phyloP scores from a whole-genome alignment of 2,113 vertebrate genomes.

The Junco hyemalis region DNA sequence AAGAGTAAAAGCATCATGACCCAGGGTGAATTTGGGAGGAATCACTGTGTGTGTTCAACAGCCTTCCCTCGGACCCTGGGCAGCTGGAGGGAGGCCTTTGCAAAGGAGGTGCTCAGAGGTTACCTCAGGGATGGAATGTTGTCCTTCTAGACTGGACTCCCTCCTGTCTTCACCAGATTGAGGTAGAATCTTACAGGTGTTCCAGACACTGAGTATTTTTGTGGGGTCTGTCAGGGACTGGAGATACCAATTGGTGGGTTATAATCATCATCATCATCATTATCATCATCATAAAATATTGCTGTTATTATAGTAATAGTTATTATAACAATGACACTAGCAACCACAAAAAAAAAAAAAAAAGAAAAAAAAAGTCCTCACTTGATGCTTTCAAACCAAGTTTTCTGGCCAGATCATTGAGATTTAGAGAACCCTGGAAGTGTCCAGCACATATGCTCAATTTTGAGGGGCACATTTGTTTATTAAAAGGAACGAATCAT shows the following conservation, averaged over 20 bases:
- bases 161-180: neutral
- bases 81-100: neutral
- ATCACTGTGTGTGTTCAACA: accelerated
- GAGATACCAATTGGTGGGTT: slow-evolving; percentile 42
- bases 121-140: neutral
- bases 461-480: neutral
- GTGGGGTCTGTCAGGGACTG: neutral
- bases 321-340: neutral
- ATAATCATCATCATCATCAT: neutral
- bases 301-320: neutral
- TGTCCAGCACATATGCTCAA: neutral
- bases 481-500: neutral
- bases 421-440: neutral
- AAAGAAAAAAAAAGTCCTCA: neutral
- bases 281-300: neutral
- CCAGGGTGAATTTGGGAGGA: neutral
- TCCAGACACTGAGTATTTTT: neutral
- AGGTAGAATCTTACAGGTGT: neutral
- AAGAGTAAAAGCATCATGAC: neutral
- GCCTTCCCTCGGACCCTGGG: neutral
- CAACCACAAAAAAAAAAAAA: neutral
- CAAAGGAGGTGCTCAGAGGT: neutral
- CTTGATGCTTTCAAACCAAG: neutral
- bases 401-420: neutral
- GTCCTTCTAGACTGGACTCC: neutral